Percentiles rank a stretch among this genome's conserved stretches.
phyloP scores from a whole-genome alignment of 2,888 invertebrate species.

The Conistra vaccinii region DNA sequence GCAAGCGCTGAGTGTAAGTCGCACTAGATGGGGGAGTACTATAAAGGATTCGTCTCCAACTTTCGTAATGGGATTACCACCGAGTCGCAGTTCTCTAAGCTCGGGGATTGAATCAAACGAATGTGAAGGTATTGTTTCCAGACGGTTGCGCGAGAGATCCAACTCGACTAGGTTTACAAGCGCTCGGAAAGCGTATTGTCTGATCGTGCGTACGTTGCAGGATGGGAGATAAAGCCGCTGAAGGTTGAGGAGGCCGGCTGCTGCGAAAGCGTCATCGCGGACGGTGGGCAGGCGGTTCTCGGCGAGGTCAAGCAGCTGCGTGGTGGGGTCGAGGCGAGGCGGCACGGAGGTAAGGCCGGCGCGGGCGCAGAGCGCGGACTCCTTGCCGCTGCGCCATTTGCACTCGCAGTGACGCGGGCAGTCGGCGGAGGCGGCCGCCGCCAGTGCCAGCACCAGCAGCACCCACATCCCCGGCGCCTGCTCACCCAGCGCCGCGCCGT shows the following conservation, averaged over 20 bases:
- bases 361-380: conserved; percentile 95
- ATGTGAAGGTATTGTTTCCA: conserved; percentile 93
- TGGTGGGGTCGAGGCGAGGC: conserved; percentile 93
- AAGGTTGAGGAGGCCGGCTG: conserved; percentile 94
- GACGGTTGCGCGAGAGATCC: conserved; percentile 94
- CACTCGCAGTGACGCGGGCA: conserved; percentile 95
- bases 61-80: conserved; percentile 94
- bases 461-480: conserved; percentile 91
- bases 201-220: conserved; percentile 93
- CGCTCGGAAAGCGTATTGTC: conserved; percentile 94
- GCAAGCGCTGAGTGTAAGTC: conserved; percentile 94
- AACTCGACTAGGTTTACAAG: conserved; percentile 95
- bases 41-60: conserved; percentile 93
- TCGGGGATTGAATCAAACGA: conserved; percentile 94
- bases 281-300: conserved; percentile 93
- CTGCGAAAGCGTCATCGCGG: conserved; percentile 93
- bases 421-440: conserved; percentile 91
- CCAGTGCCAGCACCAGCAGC: conserved; percentile 85
- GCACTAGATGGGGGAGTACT: conserved; percentile 92
- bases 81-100: conserved; percentile 93
- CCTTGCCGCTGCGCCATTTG: conserved; percentile 97
- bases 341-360: conserved; percentile 94
- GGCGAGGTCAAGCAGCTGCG: conserved; percentile 95
- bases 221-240: conserved; percentile 94
- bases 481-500: conserved; percentile 86